A percentile compares a stretch with the other conserved stretches of the same genome.
phyloP scores from a whole-genome alignment of 2,888 invertebrate species.

The Xestia c-nigrum region DNA sequence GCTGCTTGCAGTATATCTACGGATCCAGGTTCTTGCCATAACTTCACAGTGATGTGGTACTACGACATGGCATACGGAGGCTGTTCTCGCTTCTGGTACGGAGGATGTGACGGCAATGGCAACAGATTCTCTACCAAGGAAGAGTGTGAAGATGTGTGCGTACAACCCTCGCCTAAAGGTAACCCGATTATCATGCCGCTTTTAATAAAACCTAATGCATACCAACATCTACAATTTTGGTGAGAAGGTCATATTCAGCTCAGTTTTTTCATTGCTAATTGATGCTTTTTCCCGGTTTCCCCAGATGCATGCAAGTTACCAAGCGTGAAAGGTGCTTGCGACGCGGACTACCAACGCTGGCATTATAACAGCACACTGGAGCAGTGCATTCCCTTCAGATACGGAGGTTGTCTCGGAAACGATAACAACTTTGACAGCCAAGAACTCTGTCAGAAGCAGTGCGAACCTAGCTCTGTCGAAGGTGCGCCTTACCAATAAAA shows the following conservation, averaged over 20 bases:
- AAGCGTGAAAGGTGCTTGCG: constrained; percentile 95
- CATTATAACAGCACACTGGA: constrained; percentile 94
- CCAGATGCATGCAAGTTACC: constrained; percentile 95
- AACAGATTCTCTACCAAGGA: constrained; percentile 95
- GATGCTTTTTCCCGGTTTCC: constrained; percentile 67
- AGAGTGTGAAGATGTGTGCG: constrained; percentile 95
- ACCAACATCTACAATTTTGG: neutral
- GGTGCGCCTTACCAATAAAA: too few relatives aligned
- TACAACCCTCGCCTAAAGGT: constrained; percentile 92
- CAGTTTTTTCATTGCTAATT: neutral
- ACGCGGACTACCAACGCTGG: constrained; percentile 94
- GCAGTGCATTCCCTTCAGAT: constrained; percentile 96
- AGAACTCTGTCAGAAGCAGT: constrained; percentile 94
- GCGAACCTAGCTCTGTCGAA: constrained; percentile 84
- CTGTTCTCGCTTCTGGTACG: constrained; percentile 97
- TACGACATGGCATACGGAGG: constrained; percentile 97
- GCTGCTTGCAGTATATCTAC: constrained; percentile 93
- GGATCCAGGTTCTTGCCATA: constrained; percentile 94
- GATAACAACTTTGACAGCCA: constrained; percentile 95
- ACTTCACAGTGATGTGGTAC: constrained; percentile 96
- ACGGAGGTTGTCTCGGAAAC: constrained; percentile 98
- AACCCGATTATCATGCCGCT: neutral
- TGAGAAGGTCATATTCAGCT: neutral
- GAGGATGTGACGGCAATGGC: constrained; percentile 97
- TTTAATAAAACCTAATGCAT: neutral